phyloP scores from a whole-genome alignment of 2,797 vertebrate genomes.

The Threskiornis aethiopicus region DNA sequence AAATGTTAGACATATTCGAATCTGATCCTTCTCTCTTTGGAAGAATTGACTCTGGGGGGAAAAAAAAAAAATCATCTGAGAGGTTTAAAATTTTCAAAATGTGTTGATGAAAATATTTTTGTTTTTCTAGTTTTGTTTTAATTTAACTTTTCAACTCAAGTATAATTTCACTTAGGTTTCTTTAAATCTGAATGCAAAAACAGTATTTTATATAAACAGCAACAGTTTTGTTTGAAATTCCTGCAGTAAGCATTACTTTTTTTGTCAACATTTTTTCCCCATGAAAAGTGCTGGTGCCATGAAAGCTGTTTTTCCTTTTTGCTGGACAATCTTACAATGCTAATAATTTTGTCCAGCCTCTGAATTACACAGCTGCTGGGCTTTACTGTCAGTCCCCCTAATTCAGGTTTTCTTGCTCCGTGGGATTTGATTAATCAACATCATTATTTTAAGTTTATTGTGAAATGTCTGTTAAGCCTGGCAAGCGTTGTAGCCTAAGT shows the following conservation, averaged over 20 bases:
- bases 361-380: background rate
- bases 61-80: background rate
- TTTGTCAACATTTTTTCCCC: background rate
- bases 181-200: background rate
- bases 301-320: background rate
- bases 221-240: background rate
- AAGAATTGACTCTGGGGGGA: background rate
- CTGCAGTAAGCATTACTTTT: background rate
- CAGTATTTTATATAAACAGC: background rate
- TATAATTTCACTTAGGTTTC: background rate
- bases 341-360: background rate
- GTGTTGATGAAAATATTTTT: background rate
- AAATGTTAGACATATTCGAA: background rate
- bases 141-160: background rate
- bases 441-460: conserved; percentile 19
- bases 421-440: background rate
- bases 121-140: background rate
- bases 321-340: background rate
- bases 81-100: background rate
- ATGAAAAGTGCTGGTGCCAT: background rate
- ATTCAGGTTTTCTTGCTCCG: background rate
- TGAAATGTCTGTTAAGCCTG: background rate
- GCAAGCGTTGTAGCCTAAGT: background rate
- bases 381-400: background rate
- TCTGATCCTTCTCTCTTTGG: background rate